Percentiles rank a stretch among this genome's conserved stretches.
Evolutionary conservation across 2,113 vertebrate species (phyloP).

Genomic region (Physeter macrocephalus): DNA sequence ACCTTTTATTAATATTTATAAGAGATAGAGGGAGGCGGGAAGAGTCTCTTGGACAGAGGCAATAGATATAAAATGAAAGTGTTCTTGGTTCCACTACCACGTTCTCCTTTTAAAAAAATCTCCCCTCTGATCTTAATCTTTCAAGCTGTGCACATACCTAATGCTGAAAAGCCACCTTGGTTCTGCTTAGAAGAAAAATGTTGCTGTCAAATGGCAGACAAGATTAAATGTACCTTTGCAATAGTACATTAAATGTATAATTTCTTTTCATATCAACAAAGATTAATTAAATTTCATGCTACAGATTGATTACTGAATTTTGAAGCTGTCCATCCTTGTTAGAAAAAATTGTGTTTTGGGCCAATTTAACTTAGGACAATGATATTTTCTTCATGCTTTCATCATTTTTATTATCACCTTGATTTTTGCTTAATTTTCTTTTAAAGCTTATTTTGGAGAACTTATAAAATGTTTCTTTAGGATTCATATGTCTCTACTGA

Average conservation of each 20-base stretch:
- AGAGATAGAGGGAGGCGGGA: slow-evolving; percentile 44
- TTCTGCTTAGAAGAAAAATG: slow-evolving; percentile 78
- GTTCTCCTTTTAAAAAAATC: slow-evolving; percentile 65
- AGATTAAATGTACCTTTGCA: slow-evolving; percentile 79
- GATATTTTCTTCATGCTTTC: slow-evolving; percentile 64
- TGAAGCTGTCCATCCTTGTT: slow-evolving; percentile 67
- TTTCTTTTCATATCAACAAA: slow-evolving; percentile 80
- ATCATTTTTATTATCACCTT: slow-evolving; percentile 52
- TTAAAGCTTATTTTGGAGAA: neutral
- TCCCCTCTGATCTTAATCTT: slow-evolving; percentile 75
- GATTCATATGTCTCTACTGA: neutral
- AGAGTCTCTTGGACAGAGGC: slow-evolving; percentile 54
- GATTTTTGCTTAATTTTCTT: slow-evolving; percentile 39
- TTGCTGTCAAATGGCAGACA: slow-evolving; percentile 76
- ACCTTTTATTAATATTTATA: slow-evolving; percentile 71
- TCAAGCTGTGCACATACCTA: slow-evolving; percentile 73
- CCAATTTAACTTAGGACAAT: slow-evolving; percentile 39
- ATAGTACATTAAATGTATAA: slow-evolving; percentile 76
- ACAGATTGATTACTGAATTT: slow-evolving; percentile 76
- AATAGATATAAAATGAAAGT: slow-evolving; percentile 58
- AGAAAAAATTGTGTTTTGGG: slow-evolving; percentile 64
- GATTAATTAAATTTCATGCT: slow-evolving; percentile 76
- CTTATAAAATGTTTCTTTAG: slow-evolving; percentile 15
- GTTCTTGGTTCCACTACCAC: slow-evolving; percentile 49
- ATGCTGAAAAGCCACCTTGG: slow-evolving; percentile 69